Conservation (phyloP, 1,140 invertebrate genomes). For the Dysdera silvatica region DNA sequence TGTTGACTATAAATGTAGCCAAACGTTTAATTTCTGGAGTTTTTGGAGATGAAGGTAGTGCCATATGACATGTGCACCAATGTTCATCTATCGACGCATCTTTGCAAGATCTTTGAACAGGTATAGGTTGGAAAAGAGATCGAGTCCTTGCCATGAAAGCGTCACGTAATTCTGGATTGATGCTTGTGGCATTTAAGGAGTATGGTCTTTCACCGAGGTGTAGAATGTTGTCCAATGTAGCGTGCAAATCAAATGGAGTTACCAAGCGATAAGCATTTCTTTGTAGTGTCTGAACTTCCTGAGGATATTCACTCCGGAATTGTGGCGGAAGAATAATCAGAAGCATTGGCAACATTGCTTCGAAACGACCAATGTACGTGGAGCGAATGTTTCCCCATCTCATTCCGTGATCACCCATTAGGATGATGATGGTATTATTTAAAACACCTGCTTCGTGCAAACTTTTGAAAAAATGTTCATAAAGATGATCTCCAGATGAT, state of each 20-base stretch:
- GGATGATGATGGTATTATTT: constrained; percentile 57
- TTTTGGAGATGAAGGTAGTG: background rate
- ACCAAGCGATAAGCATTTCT: constrained; percentile 55
- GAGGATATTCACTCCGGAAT: constrained; percentile 56
- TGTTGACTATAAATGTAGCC: constrained; percentile 1
- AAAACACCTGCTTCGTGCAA: constrained; percentile 37
- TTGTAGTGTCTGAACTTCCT: constrained; percentile 46
- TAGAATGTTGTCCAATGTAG: constrained; percentile 58
- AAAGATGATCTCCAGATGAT: constrained; percentile 38
- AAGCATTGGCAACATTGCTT: constrained; percentile 82
- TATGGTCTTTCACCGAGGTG: too few species aligned
- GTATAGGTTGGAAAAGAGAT: constrained; percentile 64
- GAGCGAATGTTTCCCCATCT: constrained; percentile 25
- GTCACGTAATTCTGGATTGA: background rate
- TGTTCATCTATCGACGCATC: constrained; percentile 42
- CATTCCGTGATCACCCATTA: constrained; percentile 63
- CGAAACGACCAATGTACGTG: constrained; percentile 52
- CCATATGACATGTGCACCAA: constrained; percentile 43
- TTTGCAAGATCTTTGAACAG: constrained; percentile 45
- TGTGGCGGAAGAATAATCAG: constrained; percentile 65
- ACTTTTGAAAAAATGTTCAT: constrained; percentile 40
- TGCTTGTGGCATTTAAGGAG: constrained; percentile 45
- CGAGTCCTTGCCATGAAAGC: constrained; percentile 44
- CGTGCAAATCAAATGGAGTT: constrained; percentile 74
- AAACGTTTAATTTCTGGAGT: background rate